Evolutionary conservation across 1,140 invertebrate species (phyloP), one percentile per base, ranked within the genome.

Genomic region (Delia radicum): DNA sequence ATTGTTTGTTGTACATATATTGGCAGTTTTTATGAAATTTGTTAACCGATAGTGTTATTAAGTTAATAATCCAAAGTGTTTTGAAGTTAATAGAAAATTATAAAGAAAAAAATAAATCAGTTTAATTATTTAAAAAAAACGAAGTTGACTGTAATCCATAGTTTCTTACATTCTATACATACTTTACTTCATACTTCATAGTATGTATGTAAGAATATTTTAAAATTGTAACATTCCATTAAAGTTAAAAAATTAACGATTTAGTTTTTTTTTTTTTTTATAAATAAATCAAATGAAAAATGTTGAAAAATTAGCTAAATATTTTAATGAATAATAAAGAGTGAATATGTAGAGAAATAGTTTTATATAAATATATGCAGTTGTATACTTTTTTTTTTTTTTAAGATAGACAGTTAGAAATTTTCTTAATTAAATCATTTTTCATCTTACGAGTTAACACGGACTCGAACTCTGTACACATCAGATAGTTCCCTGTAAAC

Each of bases 391-490:
- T n/a, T 37, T 42, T 29, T 42, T 42, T 42, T 42, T 42, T 42
- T 27, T 26, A 10, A 63, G 62, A 65, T 27, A 29, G 62, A 29
- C 10, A 65, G 62, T 28, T 24, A 65, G 62, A 29, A 28, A 42
- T 42, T 10, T 42, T 42, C 37, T 42, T 42, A 42, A 42, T 42
- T 42, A 46, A 77, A 74, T 69, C 61, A 31, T 61, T 74, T 71
- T 76, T 82, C 83, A 86, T 87, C 89, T 92, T 92, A 93, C 92
- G 91, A 90, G 87, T 91, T 92, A 83, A 92, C 88, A 90, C 91
- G 90, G 88, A 92, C 90, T 89, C 91, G 91, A 89, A 92, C 90
- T 90, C 89, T 90, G 91, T 91, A 93, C 89, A 90, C 90, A 89
- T 92, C 90, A 86, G 88, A 89, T 85, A 92, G 89, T 87, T 90